phyloP scores from a whole-genome alignment of 2,113 vertebrate species.

The Blennius ocellaris region DNA sequence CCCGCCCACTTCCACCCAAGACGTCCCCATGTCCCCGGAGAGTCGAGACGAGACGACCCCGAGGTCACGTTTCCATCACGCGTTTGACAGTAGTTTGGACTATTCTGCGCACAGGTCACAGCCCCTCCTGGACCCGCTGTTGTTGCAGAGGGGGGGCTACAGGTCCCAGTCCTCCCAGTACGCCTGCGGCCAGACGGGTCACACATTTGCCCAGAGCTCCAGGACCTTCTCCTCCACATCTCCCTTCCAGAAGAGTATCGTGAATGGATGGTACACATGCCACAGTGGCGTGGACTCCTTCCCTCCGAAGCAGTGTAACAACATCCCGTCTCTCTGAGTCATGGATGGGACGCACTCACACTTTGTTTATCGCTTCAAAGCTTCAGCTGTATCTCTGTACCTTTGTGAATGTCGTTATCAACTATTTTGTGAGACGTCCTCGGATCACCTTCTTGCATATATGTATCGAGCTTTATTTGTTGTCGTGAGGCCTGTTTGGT shows the following conservation, averaged over 20 bases:
- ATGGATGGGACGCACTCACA: conserved; percentile 1
- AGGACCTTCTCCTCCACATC: conserved; percentile 77
- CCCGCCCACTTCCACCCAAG: conserved; percentile 39
- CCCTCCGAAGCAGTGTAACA: conserved; percentile 77
- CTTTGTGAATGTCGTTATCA: conserved; percentile 60
- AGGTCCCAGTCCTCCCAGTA: conserved; percentile 81
- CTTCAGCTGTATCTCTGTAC: conserved; percentile 40
- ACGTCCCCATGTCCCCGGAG: conserved; percentile 74
- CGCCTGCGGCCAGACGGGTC: conserved; percentile 74
- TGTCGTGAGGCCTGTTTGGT: conserved; percentile 55
- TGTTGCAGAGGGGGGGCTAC: conserved; percentile 80
- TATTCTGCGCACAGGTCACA: conserved; percentile 81
- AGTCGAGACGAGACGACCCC: conserved; percentile 74
- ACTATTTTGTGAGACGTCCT: conserved; percentile 51
- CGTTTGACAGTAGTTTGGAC: conserved; percentile 83
- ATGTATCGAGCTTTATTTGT: conserved; percentile 68
- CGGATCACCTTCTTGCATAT: conserved; percentile 49
- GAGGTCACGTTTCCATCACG: conserved; percentile 83
- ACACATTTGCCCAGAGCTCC: conserved; percentile 73
- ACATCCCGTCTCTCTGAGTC: conserved; percentile 72
- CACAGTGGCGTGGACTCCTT: conserved; percentile 80
- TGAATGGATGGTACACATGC: conserved; percentile 86
- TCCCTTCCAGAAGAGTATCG: conserved; percentile 82
- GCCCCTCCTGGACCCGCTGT: conserved; percentile 81
- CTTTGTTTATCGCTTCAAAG: conserved; percentile 9